A percentile compares a stretch with the other conserved stretches of the same genome.
Conservation (phyloP, 92 coral and sea anemone species). For the Isaurus tuberculatus region DNA sequence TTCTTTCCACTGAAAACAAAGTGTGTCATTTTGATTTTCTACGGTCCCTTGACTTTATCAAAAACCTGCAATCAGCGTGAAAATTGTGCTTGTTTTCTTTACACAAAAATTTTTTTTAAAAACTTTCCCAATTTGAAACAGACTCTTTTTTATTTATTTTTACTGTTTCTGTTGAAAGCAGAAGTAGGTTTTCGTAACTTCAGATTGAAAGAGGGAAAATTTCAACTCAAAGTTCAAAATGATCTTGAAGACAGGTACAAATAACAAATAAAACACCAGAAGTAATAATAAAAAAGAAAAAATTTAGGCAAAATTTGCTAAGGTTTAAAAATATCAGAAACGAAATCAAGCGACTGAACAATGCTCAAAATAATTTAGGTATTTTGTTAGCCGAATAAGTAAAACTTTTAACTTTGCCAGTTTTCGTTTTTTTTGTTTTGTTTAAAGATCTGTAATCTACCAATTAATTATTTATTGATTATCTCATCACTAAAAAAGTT, state of each 20-base stretch:
- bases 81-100: not conserved
- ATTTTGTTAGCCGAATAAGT: not conserved
- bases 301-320: not conserved
- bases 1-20: not conserved
- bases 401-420: not conserved
- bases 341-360: not conserved
- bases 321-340: not conserved
- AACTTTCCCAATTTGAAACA: not conserved
- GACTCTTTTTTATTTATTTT: not conserved
- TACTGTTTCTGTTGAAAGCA: not conserved
- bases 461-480: constrained; percentile 39
- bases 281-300: not conserved
- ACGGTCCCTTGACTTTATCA: constrained; percentile 13
- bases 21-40: not conserved
- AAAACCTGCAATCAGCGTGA: constrained; percentile 16
- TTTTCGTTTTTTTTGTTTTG: not conserved
- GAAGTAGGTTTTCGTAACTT: no score
- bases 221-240: not conserved
- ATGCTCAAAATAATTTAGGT: constrained; percentile 12
- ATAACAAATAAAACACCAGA: constrained; percentile 14
- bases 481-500: constrained; percentile 68
- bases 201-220: not conserved
- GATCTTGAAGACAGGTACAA: constrained; percentile 3
- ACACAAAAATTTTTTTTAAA: not conserved
- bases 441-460: not conserved